Base-by-base conservation (phyloP, 2,113 vertebrate genomes). In the Pollachius pollachius region DNA sequence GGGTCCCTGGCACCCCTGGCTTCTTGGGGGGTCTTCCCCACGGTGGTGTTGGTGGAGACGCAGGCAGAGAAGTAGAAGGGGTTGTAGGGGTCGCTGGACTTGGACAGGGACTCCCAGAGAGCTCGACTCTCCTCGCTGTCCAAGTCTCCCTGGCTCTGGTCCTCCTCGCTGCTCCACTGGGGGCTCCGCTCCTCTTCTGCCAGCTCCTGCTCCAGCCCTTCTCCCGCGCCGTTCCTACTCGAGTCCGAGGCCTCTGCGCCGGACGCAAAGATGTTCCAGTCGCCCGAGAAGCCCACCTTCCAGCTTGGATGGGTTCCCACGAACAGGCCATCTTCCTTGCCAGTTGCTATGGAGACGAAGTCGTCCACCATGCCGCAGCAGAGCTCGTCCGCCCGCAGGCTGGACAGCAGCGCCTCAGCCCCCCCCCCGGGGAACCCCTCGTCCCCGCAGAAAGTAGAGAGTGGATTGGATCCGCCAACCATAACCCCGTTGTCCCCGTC, bases 281-380 rank as follows among this genome's bases (percentile, higher is more conserved):
- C 89, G 1, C 84, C 76, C 0, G 74, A 78, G 66, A 88, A 90
- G 30, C 85, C 90, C 72, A 89, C 75, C 18, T 89, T 88, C 91
- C 89, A 92, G 77, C 83, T 57, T 16, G 87, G 81, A 1, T 88
- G 88, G 61, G 89, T 84, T 54, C 86, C 89, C 0, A 89, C 68
- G 8, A 83, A 87, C 61, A 90, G 71, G 58, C 67, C 61, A 5
- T 90, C 90, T 12, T 90, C 90, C 0, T 73, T 84, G 5, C 83
- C 82, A 0, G 81, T 27, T 0, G 86, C 85, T 21, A 84, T 76
- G 52, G 89, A 83, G 65, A 93, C 90, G 8, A 93, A 87, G 41
- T 92, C 89, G 48, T 92, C 90, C 65, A 91, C 90, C 0, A 92
- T 65, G 2, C 90, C 90, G 21, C 90, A 89, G 79, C 90, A 92